Conservation (phyloP, 1,140 invertebrate species). For the Notospermus geniculatus region DNA sequence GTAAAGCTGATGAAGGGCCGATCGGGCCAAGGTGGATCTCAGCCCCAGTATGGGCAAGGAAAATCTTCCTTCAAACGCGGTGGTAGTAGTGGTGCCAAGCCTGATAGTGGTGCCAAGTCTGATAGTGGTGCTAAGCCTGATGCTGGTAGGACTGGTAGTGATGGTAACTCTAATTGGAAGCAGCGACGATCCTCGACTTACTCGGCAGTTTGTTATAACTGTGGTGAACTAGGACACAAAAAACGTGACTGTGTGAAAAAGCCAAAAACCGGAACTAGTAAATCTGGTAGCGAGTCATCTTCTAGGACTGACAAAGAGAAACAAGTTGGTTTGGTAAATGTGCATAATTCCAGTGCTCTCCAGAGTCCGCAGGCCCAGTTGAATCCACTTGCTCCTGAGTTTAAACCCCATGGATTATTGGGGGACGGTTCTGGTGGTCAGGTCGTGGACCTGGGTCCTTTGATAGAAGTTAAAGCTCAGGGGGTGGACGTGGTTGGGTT, state of each 20-base stretch:
- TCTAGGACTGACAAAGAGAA: no score
- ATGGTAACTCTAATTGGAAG: neutral
- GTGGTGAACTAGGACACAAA: constrained; percentile 1
- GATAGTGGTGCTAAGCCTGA: neutral
- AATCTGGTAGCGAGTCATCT: no score
- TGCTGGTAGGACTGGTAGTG: neutral
- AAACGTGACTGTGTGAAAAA: neutral
- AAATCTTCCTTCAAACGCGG: no score
- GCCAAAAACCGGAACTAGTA: neutral
- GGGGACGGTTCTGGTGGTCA: no score
- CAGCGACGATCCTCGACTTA: no score
- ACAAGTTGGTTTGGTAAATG: neutral
- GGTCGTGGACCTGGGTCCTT: no score
- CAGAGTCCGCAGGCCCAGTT: neutral
- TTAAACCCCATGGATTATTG: neutral
- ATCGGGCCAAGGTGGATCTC: no score
- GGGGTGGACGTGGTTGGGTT: neutral
- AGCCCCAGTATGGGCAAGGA: neutral
- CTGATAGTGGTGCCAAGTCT: no score
- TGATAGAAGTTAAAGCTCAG: neutral
- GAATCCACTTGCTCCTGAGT: neutral
- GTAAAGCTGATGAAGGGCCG: neutral
- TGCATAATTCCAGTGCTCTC: neutral
- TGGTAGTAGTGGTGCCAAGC: no score
- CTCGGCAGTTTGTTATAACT: neutral